Evolutionary conservation across 2,888 invertebrate species (phyloP).

Genomic region (Hartigia nigra): DNA sequence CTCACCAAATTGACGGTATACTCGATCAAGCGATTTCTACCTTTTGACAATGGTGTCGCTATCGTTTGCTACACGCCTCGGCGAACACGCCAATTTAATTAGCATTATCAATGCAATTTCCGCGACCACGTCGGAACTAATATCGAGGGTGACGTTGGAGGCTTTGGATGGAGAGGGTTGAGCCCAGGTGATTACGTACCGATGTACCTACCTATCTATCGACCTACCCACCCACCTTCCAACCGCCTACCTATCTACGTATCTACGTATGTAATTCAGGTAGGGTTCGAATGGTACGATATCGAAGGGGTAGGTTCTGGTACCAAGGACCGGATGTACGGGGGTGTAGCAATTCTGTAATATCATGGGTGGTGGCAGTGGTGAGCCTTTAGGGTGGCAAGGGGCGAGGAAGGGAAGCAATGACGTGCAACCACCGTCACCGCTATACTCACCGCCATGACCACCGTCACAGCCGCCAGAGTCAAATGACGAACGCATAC

Average conservation of each 20-base stretch:
- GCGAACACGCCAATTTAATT: conserved; percentile 43
- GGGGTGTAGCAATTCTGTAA: conserved; percentile 52
- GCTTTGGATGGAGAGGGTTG: background rate
- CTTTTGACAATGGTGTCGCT: background rate
- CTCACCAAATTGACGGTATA: background rate
- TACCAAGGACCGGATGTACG: conserved; percentile 28
- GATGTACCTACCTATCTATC: background rate
- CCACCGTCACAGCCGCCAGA: conserved; percentile 30
- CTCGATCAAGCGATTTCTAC: background rate
- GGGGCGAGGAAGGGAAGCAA: conserved; percentile 44
- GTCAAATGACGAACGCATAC: conserved; percentile 38
- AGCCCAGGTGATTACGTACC: background rate
- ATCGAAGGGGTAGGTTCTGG: conserved; percentile 18
- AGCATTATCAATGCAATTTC: conserved; percentile 55
- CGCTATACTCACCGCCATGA: conserved; percentile 30
- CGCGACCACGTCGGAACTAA: conserved; percentile 47
- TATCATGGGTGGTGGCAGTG: conserved; percentile 49
- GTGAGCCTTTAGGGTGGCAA: conserved; percentile 44
- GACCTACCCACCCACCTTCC: background rate
- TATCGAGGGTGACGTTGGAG: conserved; percentile 35
- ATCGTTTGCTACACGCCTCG: background rate
- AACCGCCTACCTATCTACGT: background rate
- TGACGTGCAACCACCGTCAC: conserved; percentile 49
- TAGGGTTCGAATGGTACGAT: background rate
- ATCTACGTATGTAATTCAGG: background rate